These are phyloP conservation scores for Takifugu bimaculatus DNA, from an alignment of 2,113 vertebrate genomes.

Conservation along the genomic window DNA sequence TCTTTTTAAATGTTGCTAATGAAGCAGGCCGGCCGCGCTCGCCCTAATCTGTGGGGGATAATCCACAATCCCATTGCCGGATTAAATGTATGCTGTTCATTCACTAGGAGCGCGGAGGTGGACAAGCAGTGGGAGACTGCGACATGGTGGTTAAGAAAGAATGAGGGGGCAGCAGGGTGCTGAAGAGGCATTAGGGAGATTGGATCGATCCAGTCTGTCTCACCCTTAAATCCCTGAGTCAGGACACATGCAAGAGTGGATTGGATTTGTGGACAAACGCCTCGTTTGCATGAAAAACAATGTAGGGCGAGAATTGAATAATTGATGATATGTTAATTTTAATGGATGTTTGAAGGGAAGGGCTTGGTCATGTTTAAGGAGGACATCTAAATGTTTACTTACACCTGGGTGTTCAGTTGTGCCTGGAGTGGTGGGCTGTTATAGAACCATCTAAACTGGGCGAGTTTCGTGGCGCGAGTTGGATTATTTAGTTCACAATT, in stretches of 20 bases:
- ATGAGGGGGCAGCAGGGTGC: constrained; percentile 26
- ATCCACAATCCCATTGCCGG: constrained; percentile 51
- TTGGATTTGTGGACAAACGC: constrained; percentile 9
- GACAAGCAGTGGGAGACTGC: constrained; percentile 20
- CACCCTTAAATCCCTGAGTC: constrained; percentile 14
- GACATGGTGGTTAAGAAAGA: constrained; percentile 19
- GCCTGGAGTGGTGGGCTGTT: too few relatives aligned
- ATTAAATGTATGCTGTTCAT: constrained; percentile 34
- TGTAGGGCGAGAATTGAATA: too few relatives aligned
- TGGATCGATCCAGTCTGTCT: constrained; percentile 19
- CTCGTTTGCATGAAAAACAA: too few relatives aligned
- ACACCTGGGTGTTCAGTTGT: too few relatives aligned
- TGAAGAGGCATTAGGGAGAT: constrained; percentile 41
- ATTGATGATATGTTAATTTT: too few relatives aligned
- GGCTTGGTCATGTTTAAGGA: too few relatives aligned
- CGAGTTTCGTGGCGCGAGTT: too few relatives aligned
- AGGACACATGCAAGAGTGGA: constrained; percentile 8
- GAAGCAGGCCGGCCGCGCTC: constrained; percentile 17
- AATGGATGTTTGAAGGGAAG: too few relatives aligned
- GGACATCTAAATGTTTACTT: too few relatives aligned
- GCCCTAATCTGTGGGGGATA: constrained; percentile 52
- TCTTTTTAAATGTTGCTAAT: constrained; percentile 21
- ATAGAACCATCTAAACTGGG: too few relatives aligned
- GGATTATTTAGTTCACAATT: too few relatives aligned
- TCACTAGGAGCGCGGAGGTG: constrained; percentile 13